Evolutionary conservation across 1,140 invertebrate species (phyloP).

Genomic region (Drosophila mauritiana): DNA sequence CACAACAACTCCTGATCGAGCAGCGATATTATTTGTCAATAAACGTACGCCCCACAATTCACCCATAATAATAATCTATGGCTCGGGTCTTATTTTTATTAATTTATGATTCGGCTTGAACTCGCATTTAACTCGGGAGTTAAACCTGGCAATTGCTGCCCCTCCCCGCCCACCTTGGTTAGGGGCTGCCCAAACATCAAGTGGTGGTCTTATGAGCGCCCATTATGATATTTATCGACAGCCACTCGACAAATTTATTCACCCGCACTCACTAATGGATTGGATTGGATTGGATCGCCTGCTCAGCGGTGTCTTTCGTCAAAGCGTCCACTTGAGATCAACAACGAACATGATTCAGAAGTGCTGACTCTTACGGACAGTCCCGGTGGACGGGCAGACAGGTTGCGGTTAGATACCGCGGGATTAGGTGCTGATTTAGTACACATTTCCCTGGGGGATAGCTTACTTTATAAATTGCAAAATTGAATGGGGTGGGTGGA

Average conservation of each 20-base stretch:
- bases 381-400: too few relatives aligned
- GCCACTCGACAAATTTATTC: constrained; percentile 36
- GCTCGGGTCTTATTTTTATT: constrained; percentile 50
- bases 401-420: neutral
- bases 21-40: constrained; percentile 71
- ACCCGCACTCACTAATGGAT: constrained; percentile 29
- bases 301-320: constrained; percentile 23
- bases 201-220: constrained; percentile 26
- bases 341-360: neutral
- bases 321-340: constrained; percentile 5
- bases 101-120: constrained; percentile 36
- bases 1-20: constrained; percentile 48
- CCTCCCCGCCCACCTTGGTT: constrained; percentile 23
- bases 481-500: too few relatives aligned
- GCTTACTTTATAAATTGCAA: neutral
- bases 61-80: constrained; percentile 56
- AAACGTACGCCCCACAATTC: constrained; percentile 81
- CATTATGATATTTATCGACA: constrained; percentile 52
- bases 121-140: constrained; percentile 10
- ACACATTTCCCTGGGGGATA: neutral
- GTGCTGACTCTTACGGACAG: neutral
- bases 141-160: neutral
- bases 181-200: constrained; percentile 23
- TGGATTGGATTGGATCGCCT: constrained; percentile 1
- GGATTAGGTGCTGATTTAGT: neutral